These are phyloP conservation scores for Adelphocoris suturalis DNA, from an alignment of 2,888 invertebrate genomes.

Conservation along the genomic window DNA sequence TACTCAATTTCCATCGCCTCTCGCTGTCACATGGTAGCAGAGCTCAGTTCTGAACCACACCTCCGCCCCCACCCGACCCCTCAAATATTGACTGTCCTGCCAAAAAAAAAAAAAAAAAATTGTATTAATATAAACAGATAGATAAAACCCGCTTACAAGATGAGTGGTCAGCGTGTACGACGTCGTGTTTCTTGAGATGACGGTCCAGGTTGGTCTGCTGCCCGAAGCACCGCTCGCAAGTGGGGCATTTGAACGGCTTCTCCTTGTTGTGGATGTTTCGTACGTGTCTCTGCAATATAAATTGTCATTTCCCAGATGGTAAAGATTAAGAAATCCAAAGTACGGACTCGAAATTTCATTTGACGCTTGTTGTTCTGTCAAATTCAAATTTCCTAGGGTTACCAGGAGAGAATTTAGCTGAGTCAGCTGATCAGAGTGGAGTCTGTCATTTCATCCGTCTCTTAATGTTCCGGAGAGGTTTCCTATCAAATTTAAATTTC, in stretches of 20 bases:
- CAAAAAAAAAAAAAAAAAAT: too few relatives aligned
- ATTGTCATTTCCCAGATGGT: background rate
- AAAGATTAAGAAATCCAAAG: background rate
- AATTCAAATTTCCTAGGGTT: too few relatives aligned
- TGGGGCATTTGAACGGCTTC: constrained; percentile 95
- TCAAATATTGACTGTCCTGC: too few relatives aligned
- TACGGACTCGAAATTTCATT: background rate
- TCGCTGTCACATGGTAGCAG: too few relatives aligned
- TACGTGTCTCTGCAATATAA: constrained; percentile 96
- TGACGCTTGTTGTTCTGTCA: background rate
- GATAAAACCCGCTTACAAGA: background rate
- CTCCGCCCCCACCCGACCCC: too few relatives aligned
- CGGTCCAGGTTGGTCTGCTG: constrained; percentile 99
- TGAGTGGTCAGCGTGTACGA: constrained; percentile 82
- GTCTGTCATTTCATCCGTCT: too few relatives aligned
- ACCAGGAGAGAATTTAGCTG: too few relatives aligned
- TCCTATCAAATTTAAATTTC: too few relatives aligned
- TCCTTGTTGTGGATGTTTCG: constrained; percentile 99
- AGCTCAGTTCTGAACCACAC: too few relatives aligned
- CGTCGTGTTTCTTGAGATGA: constrained; percentile 98
- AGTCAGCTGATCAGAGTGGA: too few relatives aligned
- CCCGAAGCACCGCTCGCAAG: constrained; percentile 98
- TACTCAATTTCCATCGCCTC: too few relatives aligned
- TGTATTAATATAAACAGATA: background rate
- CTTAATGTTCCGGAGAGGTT: too few relatives aligned